Percentiles rank a stretch among this genome's conserved stretches.
Evolutionary conservation across 2,888 invertebrate genomes (phyloP).

Genomic region (Eumerus sabulonum): DNA sequence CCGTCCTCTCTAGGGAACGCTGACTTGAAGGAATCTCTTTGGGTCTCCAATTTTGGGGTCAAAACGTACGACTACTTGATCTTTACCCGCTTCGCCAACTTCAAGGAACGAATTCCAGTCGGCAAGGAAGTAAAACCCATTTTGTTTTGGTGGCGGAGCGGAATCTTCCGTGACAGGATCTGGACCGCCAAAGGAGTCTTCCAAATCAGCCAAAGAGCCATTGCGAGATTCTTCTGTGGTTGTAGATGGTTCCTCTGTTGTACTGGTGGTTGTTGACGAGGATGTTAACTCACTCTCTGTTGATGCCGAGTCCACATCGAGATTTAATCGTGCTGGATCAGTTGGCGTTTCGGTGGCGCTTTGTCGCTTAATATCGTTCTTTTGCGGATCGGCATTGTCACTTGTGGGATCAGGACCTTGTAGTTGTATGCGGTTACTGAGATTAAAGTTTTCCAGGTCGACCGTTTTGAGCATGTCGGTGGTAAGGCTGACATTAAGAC

Average conservation of each 20-base stretch:
- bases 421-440: constrained; percentile 75
- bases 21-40: constrained; percentile 87
- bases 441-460: constrained; percentile 75
- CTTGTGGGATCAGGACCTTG: constrained; percentile 78
- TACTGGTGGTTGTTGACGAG: constrained; percentile 43
- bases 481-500: constrained; percentile 75
- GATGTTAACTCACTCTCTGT: constrained; percentile 58
- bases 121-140: constrained; percentile 90
- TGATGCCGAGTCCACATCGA: constrained; percentile 68
- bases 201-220: constrained; percentile 81
- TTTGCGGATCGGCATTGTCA: constrained; percentile 75
- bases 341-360: constrained; percentile 70
- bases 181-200: constrained; percentile 87
- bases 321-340: constrained; percentile 73
- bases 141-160: constrained; percentile 84
- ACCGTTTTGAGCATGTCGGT: constrained; percentile 78
- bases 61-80: constrained; percentile 88
- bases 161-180: constrained; percentile 82
- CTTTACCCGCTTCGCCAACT: constrained; percentile 86
- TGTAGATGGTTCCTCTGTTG: constrained; percentile 66
- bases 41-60: constrained; percentile 90
- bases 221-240: constrained; percentile 76
- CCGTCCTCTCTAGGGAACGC: constrained; percentile 82
- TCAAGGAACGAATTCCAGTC: constrained; percentile 93
- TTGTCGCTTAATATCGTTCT: constrained; percentile 81